Percentiles rank a stretch among this genome's conserved stretches.
phyloP scores from a whole-genome alignment of 64 coral and sea anemone genomes.

The Montipora efflorescens region DNA sequence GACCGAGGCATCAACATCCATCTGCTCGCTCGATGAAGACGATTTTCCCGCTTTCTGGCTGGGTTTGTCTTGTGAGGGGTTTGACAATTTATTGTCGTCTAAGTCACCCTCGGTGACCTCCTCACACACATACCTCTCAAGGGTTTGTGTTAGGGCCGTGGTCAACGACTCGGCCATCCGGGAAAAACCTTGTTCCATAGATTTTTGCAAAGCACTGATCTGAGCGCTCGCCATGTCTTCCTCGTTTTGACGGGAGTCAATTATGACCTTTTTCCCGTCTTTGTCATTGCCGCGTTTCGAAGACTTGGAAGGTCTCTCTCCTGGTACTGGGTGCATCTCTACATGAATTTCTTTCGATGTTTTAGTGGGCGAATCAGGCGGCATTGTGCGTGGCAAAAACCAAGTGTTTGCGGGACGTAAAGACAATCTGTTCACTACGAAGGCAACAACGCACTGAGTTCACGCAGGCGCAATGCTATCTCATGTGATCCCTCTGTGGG shows the following conservation, averaged over 20 bases:
- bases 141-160: not conserved
- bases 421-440: not conserved
- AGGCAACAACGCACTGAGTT: slow-evolving; percentile 13
- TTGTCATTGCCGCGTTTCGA: not conserved
- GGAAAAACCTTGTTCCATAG: not conserved
- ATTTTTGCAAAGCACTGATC: not conserved
- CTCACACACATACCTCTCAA: not conserved
- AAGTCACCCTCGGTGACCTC: too few species aligned
- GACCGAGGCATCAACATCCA: not conserved
- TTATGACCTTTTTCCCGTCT: not conserved
- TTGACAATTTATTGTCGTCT: too few species aligned
- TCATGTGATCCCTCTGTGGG: slow-evolving; percentile 1
- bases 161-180: not conserved
- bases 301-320: not conserved
- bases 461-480: not conserved
- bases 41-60: too few species aligned
- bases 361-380: not conserved
- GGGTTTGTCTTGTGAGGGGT: too few species aligned
- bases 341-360: too few species aligned
- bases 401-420: not conserved
- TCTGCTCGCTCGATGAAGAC: not conserved
- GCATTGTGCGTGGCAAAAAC: not conserved
- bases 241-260: not conserved
- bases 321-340: too few species aligned
- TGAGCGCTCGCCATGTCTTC: not conserved